Evolutionary conservation across 2,888 invertebrate species (phyloP).

Genomic region (Acanthopleura granulata): DNA sequence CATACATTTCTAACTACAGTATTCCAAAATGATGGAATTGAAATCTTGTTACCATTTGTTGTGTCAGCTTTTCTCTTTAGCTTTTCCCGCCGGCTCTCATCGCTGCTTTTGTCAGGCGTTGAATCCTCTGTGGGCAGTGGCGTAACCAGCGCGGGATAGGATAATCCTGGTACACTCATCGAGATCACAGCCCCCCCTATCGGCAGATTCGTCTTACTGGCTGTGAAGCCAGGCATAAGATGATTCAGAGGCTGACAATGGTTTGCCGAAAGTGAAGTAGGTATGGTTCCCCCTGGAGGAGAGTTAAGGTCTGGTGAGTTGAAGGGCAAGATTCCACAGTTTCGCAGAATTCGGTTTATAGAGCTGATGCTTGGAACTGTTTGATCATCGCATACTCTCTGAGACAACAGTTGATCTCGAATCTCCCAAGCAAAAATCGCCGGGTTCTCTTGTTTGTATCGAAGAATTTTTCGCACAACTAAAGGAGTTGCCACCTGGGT

Average conservation of each 20-base stretch:
- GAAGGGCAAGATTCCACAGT: conserved; percentile 43
- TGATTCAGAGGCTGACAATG: conserved; percentile 25
- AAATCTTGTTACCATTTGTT: background rate
- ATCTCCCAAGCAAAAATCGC: conserved; percentile 99
- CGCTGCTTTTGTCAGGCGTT: background rate
- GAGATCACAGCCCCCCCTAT: conserved; percentile 36
- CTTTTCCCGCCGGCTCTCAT: background rate
- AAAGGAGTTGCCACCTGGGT: conserved; percentile 92
- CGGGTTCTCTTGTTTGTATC: conserved; percentile 94
- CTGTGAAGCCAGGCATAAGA: background rate
- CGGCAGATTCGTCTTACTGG: conserved; percentile 1
- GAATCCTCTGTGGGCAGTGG: conserved; percentile 34
- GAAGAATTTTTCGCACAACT: conserved; percentile 93
- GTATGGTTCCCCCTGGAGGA: background rate
- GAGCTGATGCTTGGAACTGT: conserved; percentile 92
- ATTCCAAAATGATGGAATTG: too few species aligned
- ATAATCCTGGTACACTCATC: conserved; percentile 53
- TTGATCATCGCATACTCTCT: conserved; percentile 84
- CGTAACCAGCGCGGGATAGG: conserved; percentile 57
- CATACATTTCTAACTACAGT: too few species aligned
- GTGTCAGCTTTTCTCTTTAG: background rate
- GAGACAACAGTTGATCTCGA: conserved; percentile 87
- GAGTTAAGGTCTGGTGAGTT: background rate
- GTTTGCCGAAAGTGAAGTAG: background rate
- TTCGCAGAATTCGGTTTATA: conserved; percentile 89